Evolutionary conservation across 2,888 invertebrate species (phyloP).

Genomic region (Eretmocerus hayati): DNA sequence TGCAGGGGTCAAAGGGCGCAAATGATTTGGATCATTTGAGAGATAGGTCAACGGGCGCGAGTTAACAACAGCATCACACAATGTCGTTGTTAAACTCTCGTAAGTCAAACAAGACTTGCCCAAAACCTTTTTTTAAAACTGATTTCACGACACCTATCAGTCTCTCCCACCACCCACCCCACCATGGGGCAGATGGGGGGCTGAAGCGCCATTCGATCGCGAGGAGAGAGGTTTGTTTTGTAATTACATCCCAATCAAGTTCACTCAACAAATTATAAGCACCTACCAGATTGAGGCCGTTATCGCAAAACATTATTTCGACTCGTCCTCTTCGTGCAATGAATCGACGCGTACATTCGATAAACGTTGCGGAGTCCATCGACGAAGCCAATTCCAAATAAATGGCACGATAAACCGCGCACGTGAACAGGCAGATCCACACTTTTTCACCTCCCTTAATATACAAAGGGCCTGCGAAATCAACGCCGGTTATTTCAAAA

Average conservation of each 20-base stretch:
- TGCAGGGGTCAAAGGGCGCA: not conserved
- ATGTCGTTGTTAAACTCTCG: slow-evolving; percentile 32
- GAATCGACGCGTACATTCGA: too few relatives aligned
- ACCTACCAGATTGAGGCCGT: too few relatives aligned
- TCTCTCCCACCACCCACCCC: slow-evolving; percentile 46
- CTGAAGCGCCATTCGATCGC: slow-evolving; percentile 36
- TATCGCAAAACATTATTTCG: too few relatives aligned
- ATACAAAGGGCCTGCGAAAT: too few relatives aligned
- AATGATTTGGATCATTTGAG: slow-evolving; percentile 11
- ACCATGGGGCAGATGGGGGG: slow-evolving; percentile 42
- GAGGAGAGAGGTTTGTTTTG: not conserved
- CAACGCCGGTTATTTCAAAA: too few relatives aligned
- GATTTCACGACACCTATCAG: slow-evolving; percentile 40
- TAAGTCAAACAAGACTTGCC: slow-evolving; percentile 32
- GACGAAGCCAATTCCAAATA: too few relatives aligned
- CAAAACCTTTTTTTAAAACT: slow-evolving; percentile 34
- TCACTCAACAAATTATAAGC: too few relatives aligned
- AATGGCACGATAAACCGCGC: too few relatives aligned
- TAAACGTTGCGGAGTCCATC: too few relatives aligned
- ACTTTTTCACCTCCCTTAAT: too few relatives aligned
- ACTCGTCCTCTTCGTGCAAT: too few relatives aligned
- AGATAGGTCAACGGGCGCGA: slow-evolving; percentile 35
- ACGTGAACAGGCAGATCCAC: too few relatives aligned
- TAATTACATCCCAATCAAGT: slow-evolving; percentile 29
- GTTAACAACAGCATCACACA: slow-evolving; percentile 36